These are phyloP conservation scores for Globia sparganii DNA, from an alignment of 2,888 invertebrate species.

Conservation along the genomic window DNA sequence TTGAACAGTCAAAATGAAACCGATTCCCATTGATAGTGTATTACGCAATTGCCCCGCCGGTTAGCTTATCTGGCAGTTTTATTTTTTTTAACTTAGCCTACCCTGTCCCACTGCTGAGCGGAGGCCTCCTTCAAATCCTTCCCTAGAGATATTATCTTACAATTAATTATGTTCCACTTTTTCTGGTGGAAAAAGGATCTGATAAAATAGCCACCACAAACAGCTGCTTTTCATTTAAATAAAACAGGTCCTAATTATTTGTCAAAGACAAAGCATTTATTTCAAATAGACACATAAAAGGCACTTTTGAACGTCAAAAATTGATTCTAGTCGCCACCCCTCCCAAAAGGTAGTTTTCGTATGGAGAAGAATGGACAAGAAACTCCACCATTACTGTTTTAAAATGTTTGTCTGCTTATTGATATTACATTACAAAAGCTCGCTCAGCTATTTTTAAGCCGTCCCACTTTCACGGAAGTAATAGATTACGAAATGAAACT, in stretches of 20 bases:
- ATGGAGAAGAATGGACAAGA: too few relatives aligned
- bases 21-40: too few relatives aligned
- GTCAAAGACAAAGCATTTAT: too few relatives aligned
- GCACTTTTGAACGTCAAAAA: too few relatives aligned
- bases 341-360: too few relatives aligned
- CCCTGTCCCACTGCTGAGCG: neutral
- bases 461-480: conserved; percentile 25
- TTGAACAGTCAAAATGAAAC: too few relatives aligned
- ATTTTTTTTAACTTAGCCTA: neutral
- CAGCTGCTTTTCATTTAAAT: neutral
- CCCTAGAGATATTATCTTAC: too few relatives aligned
- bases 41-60: too few relatives aligned
- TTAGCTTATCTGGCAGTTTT: neutral
- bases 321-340: too few relatives aligned
- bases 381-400: too few relatives aligned
- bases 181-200: neutral
- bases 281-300: too few relatives aligned
- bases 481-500: conserved; percentile 34
- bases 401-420: neutral
- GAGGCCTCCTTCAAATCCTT: neutral
- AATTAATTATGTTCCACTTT: neutral
- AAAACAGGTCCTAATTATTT: neutral
- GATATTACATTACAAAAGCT: conserved; percentile 15
- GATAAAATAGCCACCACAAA: neutral
- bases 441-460: conserved; percentile 40